A percentile compares a stretch with the other conserved stretches of the same genome.
phyloP scores from a whole-genome alignment of 2,888 invertebrate species.

The Campoletis raptor region DNA sequence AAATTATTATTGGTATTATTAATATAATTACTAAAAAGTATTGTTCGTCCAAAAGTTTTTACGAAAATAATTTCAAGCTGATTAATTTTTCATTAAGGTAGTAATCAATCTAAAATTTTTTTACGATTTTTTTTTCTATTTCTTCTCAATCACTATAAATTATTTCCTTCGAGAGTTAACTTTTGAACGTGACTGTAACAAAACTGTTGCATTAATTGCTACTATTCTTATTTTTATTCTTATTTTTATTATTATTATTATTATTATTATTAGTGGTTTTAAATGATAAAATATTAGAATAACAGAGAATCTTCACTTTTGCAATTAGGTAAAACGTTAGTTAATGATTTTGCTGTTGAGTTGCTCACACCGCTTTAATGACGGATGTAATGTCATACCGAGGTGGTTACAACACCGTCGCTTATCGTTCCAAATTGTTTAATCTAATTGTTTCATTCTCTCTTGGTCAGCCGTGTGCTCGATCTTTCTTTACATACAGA shows the following conservation, averaged over 20 bases:
- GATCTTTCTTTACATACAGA: slow-evolving; percentile 1
- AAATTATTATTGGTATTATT: neutral
- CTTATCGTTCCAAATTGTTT: slow-evolving; percentile 65
- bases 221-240: too few species aligned
- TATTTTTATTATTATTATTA: neutral
- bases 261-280: neutral
- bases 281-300: neutral
- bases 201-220: too few species aligned
- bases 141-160: too few species aligned
- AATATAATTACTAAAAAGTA: too few species aligned
- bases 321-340: neutral
- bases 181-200: too few species aligned
- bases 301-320: neutral
- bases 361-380: neutral
- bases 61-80: neutral
- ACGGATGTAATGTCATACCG: slow-evolving; percentile 67
- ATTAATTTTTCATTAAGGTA: neutral
- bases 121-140: too few species aligned
- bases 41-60: neutral
- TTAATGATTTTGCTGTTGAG: slow-evolving; percentile 1
- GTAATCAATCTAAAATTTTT: too few species aligned
- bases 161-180: too few species aligned
- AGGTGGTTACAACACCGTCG: slow-evolving; percentile 65
- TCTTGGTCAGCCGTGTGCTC: slow-evolving; percentile 25
- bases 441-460: slow-evolving; percentile 65